Conservation (phyloP, 1,140 invertebrate species). For the Listronotus oregonensis region DNA sequence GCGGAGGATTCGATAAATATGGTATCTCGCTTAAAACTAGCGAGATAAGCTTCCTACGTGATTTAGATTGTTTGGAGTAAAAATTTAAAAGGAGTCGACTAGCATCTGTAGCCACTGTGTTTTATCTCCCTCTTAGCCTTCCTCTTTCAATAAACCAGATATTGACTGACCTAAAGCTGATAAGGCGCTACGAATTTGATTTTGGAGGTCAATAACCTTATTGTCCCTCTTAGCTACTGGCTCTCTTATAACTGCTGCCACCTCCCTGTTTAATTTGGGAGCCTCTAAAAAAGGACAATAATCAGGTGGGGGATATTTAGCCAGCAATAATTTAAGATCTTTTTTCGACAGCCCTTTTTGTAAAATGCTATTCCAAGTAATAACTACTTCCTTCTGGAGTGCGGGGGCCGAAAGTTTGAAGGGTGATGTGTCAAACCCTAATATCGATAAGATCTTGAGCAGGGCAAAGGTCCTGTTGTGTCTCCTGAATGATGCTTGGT, state of each 20-base stretch:
- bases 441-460: no score
- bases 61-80: slow-evolving; percentile 4
- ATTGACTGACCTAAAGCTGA: slow-evolving; percentile 9
- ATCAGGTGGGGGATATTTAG: slow-evolving; percentile 4
- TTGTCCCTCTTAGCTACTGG: slow-evolving; percentile 6
- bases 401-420: no score
- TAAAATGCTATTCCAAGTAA: slow-evolving; percentile 13
- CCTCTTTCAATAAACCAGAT: slow-evolving; percentile 10
- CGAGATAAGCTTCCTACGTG: slow-evolving; percentile 15
- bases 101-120: slow-evolving; percentile 8
- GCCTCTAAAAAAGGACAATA: not conserved
- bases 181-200: slow-evolving; percentile 3
- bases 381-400: slow-evolving; percentile 12
- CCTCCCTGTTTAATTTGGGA: slow-evolving; percentile 1
- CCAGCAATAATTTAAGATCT: not conserved
- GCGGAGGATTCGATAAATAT: not conserved
- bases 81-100: slow-evolving; percentile 18
- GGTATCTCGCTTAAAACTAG: slow-evolving; percentile 18
- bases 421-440: no score
- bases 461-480: no score
- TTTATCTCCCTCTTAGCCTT: not conserved
- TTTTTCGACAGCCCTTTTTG: slow-evolving; percentile 5
- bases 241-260: not conserved
- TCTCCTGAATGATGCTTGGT: no score
- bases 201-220: slow-evolving; percentile 2